phyloP scores from a whole-genome alignment of 1,140 invertebrate species.

The Cyclargus thomasi region DNA sequence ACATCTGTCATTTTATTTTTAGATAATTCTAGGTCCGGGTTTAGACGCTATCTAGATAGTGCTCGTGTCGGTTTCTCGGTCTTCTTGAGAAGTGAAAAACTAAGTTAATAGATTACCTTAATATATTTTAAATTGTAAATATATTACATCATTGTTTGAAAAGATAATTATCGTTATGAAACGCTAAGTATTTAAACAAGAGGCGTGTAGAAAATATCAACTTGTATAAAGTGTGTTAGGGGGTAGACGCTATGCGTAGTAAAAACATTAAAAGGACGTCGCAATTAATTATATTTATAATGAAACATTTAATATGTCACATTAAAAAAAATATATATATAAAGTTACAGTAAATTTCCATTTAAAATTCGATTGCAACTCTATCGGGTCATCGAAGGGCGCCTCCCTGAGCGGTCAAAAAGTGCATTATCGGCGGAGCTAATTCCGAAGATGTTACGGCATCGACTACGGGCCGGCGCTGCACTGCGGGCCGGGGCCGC shows the following conservation, averaged over 20 bases:
- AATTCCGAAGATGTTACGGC: conserved; percentile 67
- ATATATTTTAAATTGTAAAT: too few relatives aligned
- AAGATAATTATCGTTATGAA: too few relatives aligned
- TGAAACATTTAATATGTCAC: background rate
- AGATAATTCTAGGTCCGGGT: conserved; percentile 2
- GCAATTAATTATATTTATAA: too few relatives aligned
- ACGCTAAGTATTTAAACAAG: too few relatives aligned
- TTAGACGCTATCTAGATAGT: conserved; percentile 2
- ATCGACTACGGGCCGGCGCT: conserved; percentile 56
- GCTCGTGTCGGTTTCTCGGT: too few relatives aligned
- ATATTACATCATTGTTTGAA: too few relatives aligned
- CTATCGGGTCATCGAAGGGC: background rate
- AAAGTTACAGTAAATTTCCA: background rate
- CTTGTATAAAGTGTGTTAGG: too few relatives aligned
- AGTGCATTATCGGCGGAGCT: conserved; percentile 62
- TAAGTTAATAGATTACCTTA: too few relatives aligned
- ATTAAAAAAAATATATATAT: background rate
- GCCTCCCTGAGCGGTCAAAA: conserved; percentile 28
- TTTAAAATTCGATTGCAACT: background rate
- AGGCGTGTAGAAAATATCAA: too few relatives aligned
- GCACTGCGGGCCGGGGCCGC: conserved; percentile 54
- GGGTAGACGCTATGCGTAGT: too few relatives aligned
- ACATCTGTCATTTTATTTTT: conserved; percentile 15
- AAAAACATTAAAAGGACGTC: too few relatives aligned
- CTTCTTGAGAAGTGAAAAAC: too few relatives aligned